Evolutionary conservation across 2,113 vertebrate species (phyloP).

Genomic region (Etia nguti): DNA sequence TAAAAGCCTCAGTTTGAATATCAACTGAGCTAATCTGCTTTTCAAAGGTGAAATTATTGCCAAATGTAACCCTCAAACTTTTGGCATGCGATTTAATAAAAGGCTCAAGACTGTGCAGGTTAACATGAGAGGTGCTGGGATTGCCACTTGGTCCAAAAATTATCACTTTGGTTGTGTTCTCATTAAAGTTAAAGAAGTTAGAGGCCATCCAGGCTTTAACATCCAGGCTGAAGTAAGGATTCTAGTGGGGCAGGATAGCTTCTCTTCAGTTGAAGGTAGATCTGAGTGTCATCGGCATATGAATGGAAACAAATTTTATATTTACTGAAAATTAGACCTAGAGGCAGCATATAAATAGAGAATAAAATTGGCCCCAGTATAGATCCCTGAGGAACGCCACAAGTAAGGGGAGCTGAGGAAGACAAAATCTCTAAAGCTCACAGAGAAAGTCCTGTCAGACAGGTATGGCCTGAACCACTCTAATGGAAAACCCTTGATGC

Average conservation of each 20-base stretch:
- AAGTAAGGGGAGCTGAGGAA: not conserved
- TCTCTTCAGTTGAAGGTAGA: not conserved
- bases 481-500: not conserved
- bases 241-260: not conserved
- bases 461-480: not conserved
- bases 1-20: not conserved
- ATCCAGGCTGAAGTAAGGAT: not conserved
- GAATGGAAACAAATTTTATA: fast-evolving
- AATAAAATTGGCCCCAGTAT: not conserved
- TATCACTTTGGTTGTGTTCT: not conserved
- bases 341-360: not conserved
- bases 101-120: not conserved
- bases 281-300: not conserved
- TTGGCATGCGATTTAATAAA: not conserved
- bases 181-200: not conserved
- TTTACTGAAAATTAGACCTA: not conserved
- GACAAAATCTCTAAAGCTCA: not conserved
- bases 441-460: not conserved
- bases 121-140: not conserved
- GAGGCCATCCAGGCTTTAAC: not conserved
- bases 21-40: not conserved
- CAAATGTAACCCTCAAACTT: fast-evolving
- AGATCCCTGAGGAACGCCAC: not conserved
- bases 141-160: not conserved
- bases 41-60: not conserved